Evolutionary conservation across 1,140 invertebrate species (phyloP), one percentile per base, ranked within the genome.

Genomic region (Drosophila oshimai): DNA sequence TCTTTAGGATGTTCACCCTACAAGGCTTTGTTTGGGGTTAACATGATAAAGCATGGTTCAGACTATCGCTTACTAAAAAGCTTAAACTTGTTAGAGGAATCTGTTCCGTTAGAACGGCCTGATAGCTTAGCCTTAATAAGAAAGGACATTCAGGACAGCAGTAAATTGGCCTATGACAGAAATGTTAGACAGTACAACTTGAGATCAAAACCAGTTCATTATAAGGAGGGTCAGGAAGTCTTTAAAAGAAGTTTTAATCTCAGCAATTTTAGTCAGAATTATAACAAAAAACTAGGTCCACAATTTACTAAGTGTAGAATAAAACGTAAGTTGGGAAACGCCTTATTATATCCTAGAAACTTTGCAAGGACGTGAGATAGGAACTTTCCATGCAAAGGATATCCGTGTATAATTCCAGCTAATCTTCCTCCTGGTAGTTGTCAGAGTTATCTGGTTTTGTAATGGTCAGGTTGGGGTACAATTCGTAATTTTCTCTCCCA

Each of bases 1-100:
- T n/a, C n/a, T n/a, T 15, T 49, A 5, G 33, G 42, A 9, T 34
- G 44, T 12, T 65, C 61, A n/a, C 61, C 69, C 2, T 58, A 58
- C 22, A 36, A 47, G 17, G 47, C 53, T 1, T 9, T 67, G 3
- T 72, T 42, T 36, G 61, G 69, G 0, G 1, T 51, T 6, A 33
- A 72, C 1, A 67, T 67, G 69, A 31, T 46, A 5, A 46, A 9
- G 1, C 44, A 46, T 31, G 44, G 44, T 3, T 31, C 44, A 1
- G 28, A 46, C 15, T 31, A 46, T 31, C 24, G 15, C 1, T 6
- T 31, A 2, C 15, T 46, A 5, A 46, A 18, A 10, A 13, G 31
- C 3, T 18, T 31, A 26, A n/a, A 24, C 13, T 17, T 29, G 12
- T 7, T 45, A 15, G 42, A 45, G 9, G 42, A 46, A 18, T n/a